A percentile compares a stretch with the other conserved stretches of the same genome.
phyloP scores from a whole-genome alignment of 2,888 invertebrate species.

The Morpho achilles region DNA sequence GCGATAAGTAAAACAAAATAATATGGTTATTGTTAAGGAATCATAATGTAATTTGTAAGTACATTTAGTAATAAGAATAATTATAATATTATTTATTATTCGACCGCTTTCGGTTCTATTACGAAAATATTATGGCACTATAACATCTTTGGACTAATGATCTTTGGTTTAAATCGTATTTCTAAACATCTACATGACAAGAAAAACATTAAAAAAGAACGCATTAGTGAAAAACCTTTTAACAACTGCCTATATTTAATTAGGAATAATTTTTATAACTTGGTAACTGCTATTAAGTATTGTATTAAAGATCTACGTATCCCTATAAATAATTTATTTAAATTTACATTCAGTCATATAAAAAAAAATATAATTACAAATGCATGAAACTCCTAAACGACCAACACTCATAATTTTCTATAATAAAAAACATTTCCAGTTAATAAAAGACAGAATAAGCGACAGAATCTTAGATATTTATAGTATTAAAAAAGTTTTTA shows the following conservation, averaged over 20 bases:
- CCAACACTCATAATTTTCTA: neutral
- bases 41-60: constrained; percentile 19
- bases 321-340: constrained; percentile 56
- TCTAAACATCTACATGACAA: constrained; percentile 10
- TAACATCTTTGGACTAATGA: constrained; percentile 4
- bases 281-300: constrained; percentile 45
- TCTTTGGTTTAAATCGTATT: constrained; percentile 29
- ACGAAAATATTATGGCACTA: constrained; percentile 14
- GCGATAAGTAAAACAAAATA: constrained; percentile 4
- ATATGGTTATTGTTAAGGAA: constrained; percentile 8
- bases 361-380: constrained; percentile 19
- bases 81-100: constrained; percentile 1
- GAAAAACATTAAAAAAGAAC: neutral
- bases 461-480: no score
- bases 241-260: constrained; percentile 7
- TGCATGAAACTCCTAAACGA: neutral
- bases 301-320: constrained; percentile 38
- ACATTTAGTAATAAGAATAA: constrained; percentile 14
- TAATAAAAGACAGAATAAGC: no score
- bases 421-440: no score
- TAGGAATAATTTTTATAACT: constrained; percentile 33
- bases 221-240: neutral
- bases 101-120: constrained; percentile 8
- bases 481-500: neutral
- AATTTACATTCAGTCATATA: constrained; percentile 57